A percentile compares a stretch with the other conserved stretches of the same genome.
These are phyloP conservation scores for Ochropleura plecta DNA, from an alignment of 2,888 invertebrate species.

Conservation along the genomic window DNA sequence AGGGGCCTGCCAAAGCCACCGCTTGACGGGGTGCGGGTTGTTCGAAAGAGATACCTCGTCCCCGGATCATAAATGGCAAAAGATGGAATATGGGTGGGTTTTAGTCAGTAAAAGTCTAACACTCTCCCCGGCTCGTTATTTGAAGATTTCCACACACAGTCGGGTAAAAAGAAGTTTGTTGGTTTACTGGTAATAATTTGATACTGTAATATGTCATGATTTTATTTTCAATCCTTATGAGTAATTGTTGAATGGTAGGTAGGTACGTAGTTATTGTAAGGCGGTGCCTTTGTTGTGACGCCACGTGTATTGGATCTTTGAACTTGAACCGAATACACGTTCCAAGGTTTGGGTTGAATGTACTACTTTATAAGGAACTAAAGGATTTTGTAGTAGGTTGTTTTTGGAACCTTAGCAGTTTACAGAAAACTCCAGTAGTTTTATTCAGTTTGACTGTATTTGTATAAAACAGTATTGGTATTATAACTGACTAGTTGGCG, in stretches of 20 bases:
- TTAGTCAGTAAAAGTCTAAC: too few species aligned
- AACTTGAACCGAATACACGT: slow-evolving; percentile 3
- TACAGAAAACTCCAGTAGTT: background rate
- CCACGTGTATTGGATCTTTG: slow-evolving; percentile 21
- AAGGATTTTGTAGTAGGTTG: background rate
- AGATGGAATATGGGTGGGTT: too few species aligned
- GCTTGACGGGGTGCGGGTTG: too few species aligned
- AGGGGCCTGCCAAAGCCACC: too few species aligned
- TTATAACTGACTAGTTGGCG: too few species aligned
- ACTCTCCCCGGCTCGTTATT: too few species aligned
- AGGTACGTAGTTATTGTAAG: background rate
- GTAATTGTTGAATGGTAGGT: slow-evolving; percentile 1
- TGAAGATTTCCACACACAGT: background rate
- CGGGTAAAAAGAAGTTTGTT: background rate
- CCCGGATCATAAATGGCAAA: too few species aligned
- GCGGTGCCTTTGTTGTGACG: slow-evolving; percentile 43
- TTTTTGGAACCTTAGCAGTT: background rate
- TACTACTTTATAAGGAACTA: background rate
- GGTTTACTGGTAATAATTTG: background rate
- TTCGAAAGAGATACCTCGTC: too few species aligned
- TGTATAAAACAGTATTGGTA: too few species aligned
- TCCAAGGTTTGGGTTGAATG: background rate
- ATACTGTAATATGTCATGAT: slow-evolving; percentile 25
- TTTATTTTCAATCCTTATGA: slow-evolving; percentile 30
- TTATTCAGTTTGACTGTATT: background rate